Evolutionary conservation across 2,797 vertebrate species (phyloP), one percentile per base, ranked within the genome.

Genomic region (Halcyon smyrnensis): DNA sequence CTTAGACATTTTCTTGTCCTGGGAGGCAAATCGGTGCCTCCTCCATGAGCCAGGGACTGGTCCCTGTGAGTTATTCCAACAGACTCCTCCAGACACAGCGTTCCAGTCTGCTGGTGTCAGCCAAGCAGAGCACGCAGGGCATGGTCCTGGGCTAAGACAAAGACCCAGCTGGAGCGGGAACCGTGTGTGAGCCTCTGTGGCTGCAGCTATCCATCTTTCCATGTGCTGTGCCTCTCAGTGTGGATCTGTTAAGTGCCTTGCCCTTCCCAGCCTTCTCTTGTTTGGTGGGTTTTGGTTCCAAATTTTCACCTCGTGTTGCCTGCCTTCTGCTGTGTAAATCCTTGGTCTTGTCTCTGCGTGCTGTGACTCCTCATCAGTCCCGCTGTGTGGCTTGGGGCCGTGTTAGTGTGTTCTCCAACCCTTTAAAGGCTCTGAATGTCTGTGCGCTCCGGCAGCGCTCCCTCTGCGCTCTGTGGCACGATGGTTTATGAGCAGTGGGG

Each of bases 171-270:
- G 48, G n/a, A 57, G 24, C 17, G 0, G 0, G 15, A 79, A 60
- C 46, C 54, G 10, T 9, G 36, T 2, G 2, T 0, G 1, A 67
- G 14, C 25, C 24, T 12, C 32, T 0, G 0, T 0, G 16, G 41
- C 84, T 62, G 45, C 4, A 41, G 9, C 23, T 87, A 75, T 43
- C 64, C 54, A n/a, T 43, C 67, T 39, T 63, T 27, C 67, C 15
- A 3, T 1, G 1, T 11, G 15, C 45, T 1, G 0, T 6, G 6
- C 34, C 57, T 28, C 70, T 77, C 0, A 0, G 6, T 8, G 24
- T 34, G 21, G 28, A 5, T 20, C 34, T 2, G 6, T 4, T 7
- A 46, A 73, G 34, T 4, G 2, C 41, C 75, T 89, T 34, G 12
- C 7, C 36, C 70, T 86, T 67, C 32, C n/a, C 34, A n/a, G 32